Evolutionary conservation across 2,797 vertebrate genomes (phyloP).

Genomic region (Pantherophis alleghaniensis): DNA sequence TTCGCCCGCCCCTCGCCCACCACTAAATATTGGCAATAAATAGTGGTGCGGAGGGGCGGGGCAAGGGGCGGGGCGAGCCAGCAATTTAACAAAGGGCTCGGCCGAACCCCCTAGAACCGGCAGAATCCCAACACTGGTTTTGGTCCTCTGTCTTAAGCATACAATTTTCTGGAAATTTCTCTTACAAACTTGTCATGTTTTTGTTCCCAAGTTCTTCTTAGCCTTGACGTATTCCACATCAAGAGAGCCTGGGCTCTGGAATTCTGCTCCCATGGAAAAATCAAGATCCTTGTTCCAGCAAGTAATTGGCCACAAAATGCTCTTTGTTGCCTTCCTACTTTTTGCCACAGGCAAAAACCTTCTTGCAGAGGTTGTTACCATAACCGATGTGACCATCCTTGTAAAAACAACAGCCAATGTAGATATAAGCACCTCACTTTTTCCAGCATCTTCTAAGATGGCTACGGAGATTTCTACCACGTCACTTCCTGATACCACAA

Average conservation of each 20-base stretch:
- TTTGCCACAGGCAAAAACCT: not conserved
- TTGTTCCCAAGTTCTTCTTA: not conserved
- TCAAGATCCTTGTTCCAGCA: not conserved
- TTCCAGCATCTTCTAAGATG: not conserved
- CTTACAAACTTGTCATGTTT: not conserved
- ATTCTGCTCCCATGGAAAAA: not conserved
- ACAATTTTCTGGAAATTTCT: not conserved
- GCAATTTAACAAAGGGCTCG: too few species aligned
- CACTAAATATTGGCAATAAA: too few species aligned
- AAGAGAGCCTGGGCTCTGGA: not conserved
- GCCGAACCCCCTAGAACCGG: too few species aligned
- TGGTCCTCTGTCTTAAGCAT: not conserved
- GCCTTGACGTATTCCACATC: not conserved
- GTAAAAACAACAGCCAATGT: accelerated
- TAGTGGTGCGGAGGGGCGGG: too few species aligned
- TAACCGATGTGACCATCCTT: accelerated
- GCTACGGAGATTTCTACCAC: accelerated
- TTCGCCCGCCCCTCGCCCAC: too few species aligned
- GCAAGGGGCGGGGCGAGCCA: too few species aligned
- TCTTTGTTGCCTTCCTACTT: not conserved
- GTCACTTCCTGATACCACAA: accelerated
- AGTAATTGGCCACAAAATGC: not conserved
- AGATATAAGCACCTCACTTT: accelerated
- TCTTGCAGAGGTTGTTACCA: too few species aligned
- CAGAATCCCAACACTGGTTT: too few species aligned